Evolutionary conservation across 37 sponge, comb jelly and placozoan species (phyloP).

Genomic region (Theonella swinhoei): DNA sequence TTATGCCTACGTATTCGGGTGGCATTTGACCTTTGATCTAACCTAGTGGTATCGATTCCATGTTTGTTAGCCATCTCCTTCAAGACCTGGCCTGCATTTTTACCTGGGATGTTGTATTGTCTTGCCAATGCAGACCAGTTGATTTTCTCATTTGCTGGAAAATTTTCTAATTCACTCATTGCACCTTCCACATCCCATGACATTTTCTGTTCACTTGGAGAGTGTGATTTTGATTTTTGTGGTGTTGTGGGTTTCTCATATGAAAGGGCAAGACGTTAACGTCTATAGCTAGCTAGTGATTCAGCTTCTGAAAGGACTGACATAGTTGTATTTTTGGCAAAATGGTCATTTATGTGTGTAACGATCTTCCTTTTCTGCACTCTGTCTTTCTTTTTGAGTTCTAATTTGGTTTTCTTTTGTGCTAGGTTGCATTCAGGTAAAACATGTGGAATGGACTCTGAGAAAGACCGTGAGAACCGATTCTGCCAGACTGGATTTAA

Average conservation of each 20-base stretch:
- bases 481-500: neutral
- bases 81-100: constrained; percentile 25
- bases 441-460: neutral
- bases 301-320: constrained; percentile 14
- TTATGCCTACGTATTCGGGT: neutral
- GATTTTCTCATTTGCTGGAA: constrained; percentile 11
- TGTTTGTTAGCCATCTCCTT: constrained; percentile 19
- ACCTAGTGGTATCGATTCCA: constrained; percentile 5
- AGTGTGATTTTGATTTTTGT: constrained; percentile 11
- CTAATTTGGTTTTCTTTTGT: neutral
- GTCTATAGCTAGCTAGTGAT: constrained; percentile 7
- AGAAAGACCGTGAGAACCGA: neutral
- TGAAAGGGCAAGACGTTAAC: neutral
- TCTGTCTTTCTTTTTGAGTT: constrained; percentile 1
- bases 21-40: neutral
- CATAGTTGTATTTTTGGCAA: constrained; percentile 9
- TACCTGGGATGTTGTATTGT: neutral
- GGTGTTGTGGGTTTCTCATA: too few species aligned
- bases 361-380: neutral
- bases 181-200: neutral
- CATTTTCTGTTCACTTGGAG: constrained; percentile 1
- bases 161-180: neutral
- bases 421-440: constrained; percentile 1
- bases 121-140: constrained; percentile 18
- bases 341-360: neutral